Conservation (phyloP, 1,140 invertebrate genomes). For the Caerostris extrusa region DNA sequence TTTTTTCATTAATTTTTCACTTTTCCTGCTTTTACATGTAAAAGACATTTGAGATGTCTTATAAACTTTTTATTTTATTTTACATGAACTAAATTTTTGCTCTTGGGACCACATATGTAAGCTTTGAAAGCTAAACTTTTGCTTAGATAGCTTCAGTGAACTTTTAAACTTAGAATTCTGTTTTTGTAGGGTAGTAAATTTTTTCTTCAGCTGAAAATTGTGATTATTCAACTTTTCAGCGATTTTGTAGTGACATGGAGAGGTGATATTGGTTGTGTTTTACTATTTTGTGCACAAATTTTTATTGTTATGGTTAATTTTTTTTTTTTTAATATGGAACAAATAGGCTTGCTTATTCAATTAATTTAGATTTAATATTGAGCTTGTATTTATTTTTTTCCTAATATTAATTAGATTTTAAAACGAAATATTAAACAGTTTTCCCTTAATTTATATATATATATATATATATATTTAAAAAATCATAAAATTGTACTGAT, state of each 20-base stretch:
- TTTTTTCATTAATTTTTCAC: too few relatives aligned
- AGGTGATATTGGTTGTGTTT: not conserved
- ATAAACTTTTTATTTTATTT: too few relatives aligned
- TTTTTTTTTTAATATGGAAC: not conserved
- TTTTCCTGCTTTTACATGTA: too few relatives aligned
- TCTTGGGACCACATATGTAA: not conserved
- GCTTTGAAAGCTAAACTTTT: constrained; percentile 1
- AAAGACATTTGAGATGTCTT: too few relatives aligned
- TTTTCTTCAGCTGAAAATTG: not conserved
- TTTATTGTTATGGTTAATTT: not conserved
- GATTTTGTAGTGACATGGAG: not conserved
- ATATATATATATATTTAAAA: too few relatives aligned
- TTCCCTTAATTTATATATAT: too few relatives aligned
- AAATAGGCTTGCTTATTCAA: not conserved
- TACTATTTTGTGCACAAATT: constrained; percentile 43
- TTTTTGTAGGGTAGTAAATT: not conserved
- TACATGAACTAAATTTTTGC: not conserved
- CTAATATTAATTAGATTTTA: not conserved
- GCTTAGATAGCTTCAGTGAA: not conserved
- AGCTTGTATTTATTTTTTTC: not conserved
- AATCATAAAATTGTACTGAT: too few relatives aligned
- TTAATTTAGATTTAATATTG: not conserved
- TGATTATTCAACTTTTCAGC: not conserved
- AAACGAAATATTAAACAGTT: not conserved
- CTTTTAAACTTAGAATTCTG: not conserved